phyloP scores from a whole-genome alignment of 2,797 vertebrate species.

The Pangasius krempfi region DNA sequence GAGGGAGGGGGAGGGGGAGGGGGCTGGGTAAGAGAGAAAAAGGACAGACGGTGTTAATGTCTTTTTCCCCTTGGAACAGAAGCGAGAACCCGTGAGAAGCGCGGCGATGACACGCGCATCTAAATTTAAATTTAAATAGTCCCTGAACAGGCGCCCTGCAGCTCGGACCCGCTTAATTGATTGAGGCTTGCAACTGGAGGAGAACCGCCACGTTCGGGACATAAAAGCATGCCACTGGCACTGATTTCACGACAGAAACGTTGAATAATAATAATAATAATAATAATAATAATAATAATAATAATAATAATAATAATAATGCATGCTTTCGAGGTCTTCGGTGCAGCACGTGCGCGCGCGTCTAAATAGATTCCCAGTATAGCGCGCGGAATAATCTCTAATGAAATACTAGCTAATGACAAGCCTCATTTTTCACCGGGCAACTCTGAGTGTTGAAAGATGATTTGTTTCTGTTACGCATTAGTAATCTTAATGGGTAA shows the following conservation, averaged over 20 bases:
- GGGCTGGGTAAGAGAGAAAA: slow-evolving; percentile 70
- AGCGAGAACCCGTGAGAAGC: slow-evolving; percentile 80
- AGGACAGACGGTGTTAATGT: slow-evolving; percentile 91
- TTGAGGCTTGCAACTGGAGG: slow-evolving; percentile 86
- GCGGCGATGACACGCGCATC: slow-evolving; percentile 96
- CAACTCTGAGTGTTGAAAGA: slow-evolving; percentile 45
- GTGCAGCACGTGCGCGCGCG: background rate
- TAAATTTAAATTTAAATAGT: slow-evolving; percentile 86
- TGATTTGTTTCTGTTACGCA: slow-evolving; percentile 54
- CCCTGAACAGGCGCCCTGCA: slow-evolving; percentile 87
- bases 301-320: slow-evolving; percentile 17
- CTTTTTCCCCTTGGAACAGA: slow-evolving; percentile 87
- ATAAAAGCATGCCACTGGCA: slow-evolving; percentile 86
- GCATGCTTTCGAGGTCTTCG: slow-evolving; percentile 18
- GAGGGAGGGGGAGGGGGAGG: slow-evolving; percentile 74
- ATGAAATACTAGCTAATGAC: slow-evolving; percentile 51
- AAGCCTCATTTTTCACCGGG: slow-evolving; percentile 44
- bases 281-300: slow-evolving; percentile 10
- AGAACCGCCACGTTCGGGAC: slow-evolving; percentile 84
- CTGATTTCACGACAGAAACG: slow-evolving; percentile 80
- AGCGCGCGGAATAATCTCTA: slow-evolving; percentile 26
- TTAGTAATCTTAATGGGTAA: slow-evolving; percentile 46
- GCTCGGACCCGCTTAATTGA: slow-evolving; percentile 87
- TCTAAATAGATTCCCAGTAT: slow-evolving; percentile 34
- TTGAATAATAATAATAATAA: slow-evolving; percentile 56